Percentiles rank a stretch among this genome's conserved stretches.
Evolutionary conservation across 2,888 invertebrate species (phyloP).

Genomic region (Ormyrus rosae): DNA sequence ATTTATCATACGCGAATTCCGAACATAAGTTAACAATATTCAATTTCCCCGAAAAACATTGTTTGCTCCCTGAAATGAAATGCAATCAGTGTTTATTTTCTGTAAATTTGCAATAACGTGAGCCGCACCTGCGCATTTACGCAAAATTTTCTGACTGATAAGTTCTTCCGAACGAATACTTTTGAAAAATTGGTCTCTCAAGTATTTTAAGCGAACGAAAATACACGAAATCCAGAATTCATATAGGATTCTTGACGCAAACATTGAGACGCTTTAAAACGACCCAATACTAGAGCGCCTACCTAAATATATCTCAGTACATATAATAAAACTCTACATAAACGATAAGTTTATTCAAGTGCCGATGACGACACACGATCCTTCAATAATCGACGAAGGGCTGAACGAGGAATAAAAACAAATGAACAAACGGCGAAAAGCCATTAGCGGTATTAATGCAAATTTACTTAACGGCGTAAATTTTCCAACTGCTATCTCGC

Average conservation of each 20-base stretch:
- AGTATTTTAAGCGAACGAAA: too few relatives aligned
- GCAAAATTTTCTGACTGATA: too few relatives aligned
- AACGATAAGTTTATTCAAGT: slow-evolving; percentile 28
- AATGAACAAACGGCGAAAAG: neutral
- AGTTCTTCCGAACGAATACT: too few relatives aligned
- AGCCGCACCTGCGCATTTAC: too few relatives aligned
- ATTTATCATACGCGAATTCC: too few relatives aligned
- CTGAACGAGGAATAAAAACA: neutral
- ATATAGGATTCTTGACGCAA: slow-evolving; percentile 14
- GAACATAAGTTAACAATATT: too few relatives aligned
- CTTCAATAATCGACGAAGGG: neutral
- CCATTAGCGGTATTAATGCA: slow-evolving; percentile 10
- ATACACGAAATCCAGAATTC: neutral
- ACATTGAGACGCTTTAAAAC: slow-evolving; percentile 18
- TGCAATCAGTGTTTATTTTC: too few relatives aligned
- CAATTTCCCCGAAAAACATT: too few relatives aligned
- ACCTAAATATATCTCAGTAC: slow-evolving; percentile 8
- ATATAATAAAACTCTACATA: neutral
- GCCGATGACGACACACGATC: neutral
- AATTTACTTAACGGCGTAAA: slow-evolving; percentile 36
- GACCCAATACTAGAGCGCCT: neutral
- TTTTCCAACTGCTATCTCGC: slow-evolving; percentile 6
- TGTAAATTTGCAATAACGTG: too few relatives aligned
- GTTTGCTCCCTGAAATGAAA: too few relatives aligned
- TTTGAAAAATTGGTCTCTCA: too few relatives aligned